Percentiles rank a stretch among this genome's conserved stretches.
Evolutionary conservation across 2,797 vertebrate genomes (phyloP).

Genomic region (Aulostomus chinensis): DNA sequence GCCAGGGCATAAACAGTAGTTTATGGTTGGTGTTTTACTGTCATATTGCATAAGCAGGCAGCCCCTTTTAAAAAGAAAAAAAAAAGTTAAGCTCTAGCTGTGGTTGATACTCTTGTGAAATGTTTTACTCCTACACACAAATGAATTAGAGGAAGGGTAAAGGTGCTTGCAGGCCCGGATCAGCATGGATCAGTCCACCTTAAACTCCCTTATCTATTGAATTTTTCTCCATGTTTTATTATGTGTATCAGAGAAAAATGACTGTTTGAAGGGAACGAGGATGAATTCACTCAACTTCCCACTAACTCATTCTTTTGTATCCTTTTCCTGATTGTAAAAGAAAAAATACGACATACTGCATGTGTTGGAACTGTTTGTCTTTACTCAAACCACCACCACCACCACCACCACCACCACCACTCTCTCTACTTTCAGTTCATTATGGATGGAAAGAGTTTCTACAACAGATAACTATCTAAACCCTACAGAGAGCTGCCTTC

Average conservation of each 20-base stretch:
- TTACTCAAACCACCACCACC: not conserved
- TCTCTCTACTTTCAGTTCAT: constrained; percentile 3
- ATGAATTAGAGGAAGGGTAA: constrained; percentile 32
- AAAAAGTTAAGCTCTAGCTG: constrained; percentile 38
- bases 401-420: too few species aligned
- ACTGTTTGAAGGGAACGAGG: not conserved
- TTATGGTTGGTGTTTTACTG: constrained; percentile 75
- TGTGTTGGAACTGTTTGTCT: constrained; percentile 8
- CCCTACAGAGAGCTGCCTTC: constrained; percentile 34
- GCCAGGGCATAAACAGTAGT: constrained; percentile 81
- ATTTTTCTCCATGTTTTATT: constrained; percentile 7
- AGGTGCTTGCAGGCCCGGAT: constrained; percentile 27
- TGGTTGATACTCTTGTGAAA: constrained; percentile 37
- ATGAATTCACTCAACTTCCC: not conserved
- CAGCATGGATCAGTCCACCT: constrained; percentile 25
- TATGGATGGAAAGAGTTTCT: constrained; percentile 25
- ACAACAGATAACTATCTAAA: constrained; percentile 35
- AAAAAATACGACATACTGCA: not conserved
- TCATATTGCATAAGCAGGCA: constrained; percentile 71
- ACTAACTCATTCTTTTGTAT: not conserved
- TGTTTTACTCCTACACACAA: constrained; percentile 31
- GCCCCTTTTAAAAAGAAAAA: constrained; percentile 34
- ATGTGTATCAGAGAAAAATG: constrained; percentile 4
- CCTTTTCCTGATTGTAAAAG: constrained; percentile 3
- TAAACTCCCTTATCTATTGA: not conserved